Base-by-base conservation (phyloP, 2,888 invertebrate species). In the Mactromeris polynyma region DNA sequence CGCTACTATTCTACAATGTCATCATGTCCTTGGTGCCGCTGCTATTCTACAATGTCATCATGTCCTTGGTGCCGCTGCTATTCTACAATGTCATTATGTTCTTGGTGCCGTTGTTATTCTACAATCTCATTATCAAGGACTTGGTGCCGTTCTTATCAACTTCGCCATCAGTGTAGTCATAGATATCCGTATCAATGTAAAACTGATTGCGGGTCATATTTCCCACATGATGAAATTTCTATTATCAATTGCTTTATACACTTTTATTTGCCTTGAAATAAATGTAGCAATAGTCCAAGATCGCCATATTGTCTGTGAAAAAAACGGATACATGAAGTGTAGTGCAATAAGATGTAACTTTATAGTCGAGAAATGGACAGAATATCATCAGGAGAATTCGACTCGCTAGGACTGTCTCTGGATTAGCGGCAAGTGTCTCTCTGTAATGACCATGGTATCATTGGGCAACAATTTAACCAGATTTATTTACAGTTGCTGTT, bases 401-500 rank as follows among this genome's bases (percentile, higher is more conserved):
- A 36, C 33, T 33, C 36, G 73, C 33, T 73, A 73, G 36, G 36
- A 19, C 33, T 33, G 33, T 73, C 33, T 19, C 11, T 17, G 33
- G 2, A 36, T n/a, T 19, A 33, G 73, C 73, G 73, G 33, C 73
- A 73, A 33, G 73, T 11, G 73, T 73, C 73, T 73, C 11, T 33
- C 36, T 73, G 19, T 73, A 19, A 73, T 73, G 73, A 73, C 73
- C 73, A 33, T 17, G 6, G 19, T 73, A 17, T 73, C 73, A 73
- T 26, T 73, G 3, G 36, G 73, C 36, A 82, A 64, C 40, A 33
- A 82, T n/a, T 26, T 58, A 31, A 38, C 17, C 64, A 69, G 38
- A 69, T 82, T 82, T 82, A 40, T 82, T 82, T 82, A 82, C 82
- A 26, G 58, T 82, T 40, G 38, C 40, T 11, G 31, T 36, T 64